Base-by-base conservation (phyloP, 2,797 vertebrate species). In the Nannoperca australis region DNA sequence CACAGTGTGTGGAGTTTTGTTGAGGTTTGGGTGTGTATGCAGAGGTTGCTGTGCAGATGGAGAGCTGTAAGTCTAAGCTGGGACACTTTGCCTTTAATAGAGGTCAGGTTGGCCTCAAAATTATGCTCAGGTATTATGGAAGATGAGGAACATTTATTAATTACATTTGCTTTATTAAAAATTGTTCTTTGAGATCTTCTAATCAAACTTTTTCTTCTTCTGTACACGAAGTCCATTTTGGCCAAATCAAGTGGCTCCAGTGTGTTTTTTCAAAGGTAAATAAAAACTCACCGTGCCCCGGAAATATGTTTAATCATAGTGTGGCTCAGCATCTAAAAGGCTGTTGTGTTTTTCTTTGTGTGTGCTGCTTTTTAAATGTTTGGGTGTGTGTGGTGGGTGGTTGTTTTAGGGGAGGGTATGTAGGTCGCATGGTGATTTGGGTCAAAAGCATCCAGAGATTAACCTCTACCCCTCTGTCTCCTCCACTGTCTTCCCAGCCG, bases 351-450 rank as follows among this genome's bases (percentile, higher is more conserved):
- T 73, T 27, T 71, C 20, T 40, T 24, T 44, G 22, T 63, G 18
- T 30, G 38, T 47, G 14, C 17, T 40, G 30, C 27, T 45, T 78
- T 79, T 71, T 61, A 58, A 61, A 73, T 63, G 24, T 62, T 49
- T 73, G 50, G 53, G 66, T 74, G 63, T 20, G n/a, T 49, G 54
- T 60, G 73, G 54, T 42, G 62, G 72, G 74, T 47, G 72, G 71
- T 45, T 60, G 74, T 87, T 85, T 88, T 72, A 42, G 67, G 83
- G 77, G 70, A 62, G 74, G 58, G 50, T 85, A 92, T 93, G 82
- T 95, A 92, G 94, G 95, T 93, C 92, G 62, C 59, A 10, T 73
- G 64, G 83, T 90, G 87, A 95, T 95, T 90, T 94, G 89, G 94
- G 90, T 93, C 94, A 93, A 88, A 89, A 90, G 87, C 90, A 89